phyloP scores from a whole-genome alignment of 2,888 invertebrate genomes.

The Netelia inedita region DNA sequence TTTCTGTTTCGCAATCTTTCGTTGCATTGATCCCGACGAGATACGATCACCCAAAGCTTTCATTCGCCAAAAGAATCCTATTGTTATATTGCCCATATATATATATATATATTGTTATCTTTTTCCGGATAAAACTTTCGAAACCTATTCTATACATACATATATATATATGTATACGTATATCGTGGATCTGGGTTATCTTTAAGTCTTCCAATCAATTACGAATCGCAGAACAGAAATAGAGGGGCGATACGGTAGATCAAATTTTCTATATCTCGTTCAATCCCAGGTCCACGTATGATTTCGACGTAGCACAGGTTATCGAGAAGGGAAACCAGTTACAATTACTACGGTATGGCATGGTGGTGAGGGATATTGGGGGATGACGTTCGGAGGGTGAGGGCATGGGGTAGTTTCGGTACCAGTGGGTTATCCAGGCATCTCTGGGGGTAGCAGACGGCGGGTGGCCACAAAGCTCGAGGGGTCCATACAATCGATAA shows the following conservation, averaged over 20 bases:
- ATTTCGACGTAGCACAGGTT: constrained; percentile 14
- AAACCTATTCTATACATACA: too few species aligned
- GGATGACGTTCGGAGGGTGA: background rate
- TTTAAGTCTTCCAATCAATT: constrained; percentile 43
- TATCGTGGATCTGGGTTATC: constrained; percentile 6
- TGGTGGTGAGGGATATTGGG: background rate
- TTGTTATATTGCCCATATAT: too few species aligned
- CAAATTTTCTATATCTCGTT: background rate
- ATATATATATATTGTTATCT: too few species aligned
- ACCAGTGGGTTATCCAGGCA: constrained; percentile 77
- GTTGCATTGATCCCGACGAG: too few species aligned
- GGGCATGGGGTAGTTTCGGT: constrained; percentile 66
- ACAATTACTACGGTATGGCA: constrained; percentile 33
- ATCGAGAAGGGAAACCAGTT: constrained; percentile 28
- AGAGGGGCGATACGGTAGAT: constrained; percentile 1
- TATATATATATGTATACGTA: background rate
- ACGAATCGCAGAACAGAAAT: background rate
- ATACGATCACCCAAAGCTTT: too few species aligned
- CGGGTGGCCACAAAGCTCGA: constrained; percentile 69
- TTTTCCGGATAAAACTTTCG: too few species aligned
- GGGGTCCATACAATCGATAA: constrained; percentile 78
- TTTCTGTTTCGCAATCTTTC: too few species aligned
- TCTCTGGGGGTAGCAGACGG: constrained; percentile 61
- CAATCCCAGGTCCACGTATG: background rate
- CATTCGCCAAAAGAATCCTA: too few species aligned